Evolutionary conservation across 2,797 vertebrate species (phyloP).

Genomic region (Trachops cirrhosus): DNA sequence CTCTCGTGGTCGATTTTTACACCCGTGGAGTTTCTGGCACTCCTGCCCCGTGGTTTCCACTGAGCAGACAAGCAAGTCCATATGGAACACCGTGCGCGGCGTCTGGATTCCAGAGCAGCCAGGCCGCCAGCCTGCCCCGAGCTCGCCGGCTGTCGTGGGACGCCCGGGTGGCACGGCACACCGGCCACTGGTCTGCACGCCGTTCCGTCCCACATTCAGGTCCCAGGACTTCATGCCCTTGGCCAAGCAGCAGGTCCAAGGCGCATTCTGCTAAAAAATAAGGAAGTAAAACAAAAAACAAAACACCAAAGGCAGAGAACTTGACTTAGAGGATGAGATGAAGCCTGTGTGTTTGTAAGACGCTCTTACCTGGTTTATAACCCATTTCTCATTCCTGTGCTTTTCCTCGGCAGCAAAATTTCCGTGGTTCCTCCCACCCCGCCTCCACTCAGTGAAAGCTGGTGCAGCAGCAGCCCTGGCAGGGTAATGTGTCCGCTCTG

Average conservation of each 20-base stretch:
- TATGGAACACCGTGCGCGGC: rapidly evolving
- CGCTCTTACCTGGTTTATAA: not conserved
- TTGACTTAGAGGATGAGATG: not conserved
- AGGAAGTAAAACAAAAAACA: not conserved
- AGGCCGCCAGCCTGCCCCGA: rapidly evolving
- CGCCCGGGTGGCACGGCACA: rapidly evolving
- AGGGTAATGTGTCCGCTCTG: constrained; percentile 79
- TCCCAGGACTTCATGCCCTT: rapidly evolving
- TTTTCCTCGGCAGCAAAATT: constrained; percentile 85
- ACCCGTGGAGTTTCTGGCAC: rapidly evolving
- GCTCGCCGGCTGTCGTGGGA: rapidly evolving
- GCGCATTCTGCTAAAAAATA: not conserved
- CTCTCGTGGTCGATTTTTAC: not conserved
- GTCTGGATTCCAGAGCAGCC: not conserved
- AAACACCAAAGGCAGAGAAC: not conserved
- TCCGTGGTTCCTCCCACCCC: constrained; percentile 93
- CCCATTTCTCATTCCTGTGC: not conserved
- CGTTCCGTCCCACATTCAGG: rapidly evolving
- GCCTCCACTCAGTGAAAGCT: constrained; percentile 85
- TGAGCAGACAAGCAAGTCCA: not conserved
- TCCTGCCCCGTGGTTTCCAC: not conserved
- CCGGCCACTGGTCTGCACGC: rapidly evolving
- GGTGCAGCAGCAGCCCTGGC: constrained; percentile 60
- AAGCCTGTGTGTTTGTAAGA: not conserved
- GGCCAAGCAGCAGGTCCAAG: rapidly evolving